Evolutionary conservation across 2,797 vertebrate species (phyloP).

Genomic region (Galaxias olidus): DNA sequence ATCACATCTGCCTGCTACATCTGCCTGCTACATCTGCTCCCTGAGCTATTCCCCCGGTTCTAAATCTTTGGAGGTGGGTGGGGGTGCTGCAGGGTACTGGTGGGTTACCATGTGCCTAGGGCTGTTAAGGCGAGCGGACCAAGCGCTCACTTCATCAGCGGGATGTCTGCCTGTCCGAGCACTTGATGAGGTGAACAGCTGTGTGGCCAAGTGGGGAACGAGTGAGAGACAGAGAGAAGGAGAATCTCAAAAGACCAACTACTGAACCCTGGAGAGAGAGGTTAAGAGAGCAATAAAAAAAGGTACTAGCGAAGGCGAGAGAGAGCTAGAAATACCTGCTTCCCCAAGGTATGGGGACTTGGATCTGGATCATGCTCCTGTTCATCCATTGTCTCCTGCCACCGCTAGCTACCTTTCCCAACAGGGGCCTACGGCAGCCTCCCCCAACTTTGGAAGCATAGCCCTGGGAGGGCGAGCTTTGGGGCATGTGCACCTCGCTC

Average conservation of each 20-base stretch:
- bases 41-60: too few relatives aligned
- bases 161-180: conserved; percentile 46
- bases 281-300: background rate
- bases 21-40: too few relatives aligned
- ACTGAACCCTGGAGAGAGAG: background rate
- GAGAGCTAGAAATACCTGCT: background rate
- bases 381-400: conserved; percentile 9
- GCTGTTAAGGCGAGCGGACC: background rate
- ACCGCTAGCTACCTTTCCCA: background rate
- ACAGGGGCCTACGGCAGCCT: background rate
- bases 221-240: conserved; percentile 9
- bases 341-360: conserved; percentile 13
- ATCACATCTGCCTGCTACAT: background rate
- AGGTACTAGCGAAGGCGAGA: background rate
- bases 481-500: too few relatives aligned
- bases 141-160: conserved; percentile 17
- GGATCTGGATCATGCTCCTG: conserved; percentile 46
- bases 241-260: background rate
- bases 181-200: conserved; percentile 64
- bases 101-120: background rate
- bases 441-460: background rate
- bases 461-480: too few relatives aligned
- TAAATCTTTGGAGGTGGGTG: too few relatives aligned
- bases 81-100: too few relatives aligned
- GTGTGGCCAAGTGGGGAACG: conserved; percentile 27